Evolutionary conservation across 2,113 vertebrate species (phyloP), one percentile per base, ranked within the genome.

Genomic region (Oreamnos americanus): DNA sequence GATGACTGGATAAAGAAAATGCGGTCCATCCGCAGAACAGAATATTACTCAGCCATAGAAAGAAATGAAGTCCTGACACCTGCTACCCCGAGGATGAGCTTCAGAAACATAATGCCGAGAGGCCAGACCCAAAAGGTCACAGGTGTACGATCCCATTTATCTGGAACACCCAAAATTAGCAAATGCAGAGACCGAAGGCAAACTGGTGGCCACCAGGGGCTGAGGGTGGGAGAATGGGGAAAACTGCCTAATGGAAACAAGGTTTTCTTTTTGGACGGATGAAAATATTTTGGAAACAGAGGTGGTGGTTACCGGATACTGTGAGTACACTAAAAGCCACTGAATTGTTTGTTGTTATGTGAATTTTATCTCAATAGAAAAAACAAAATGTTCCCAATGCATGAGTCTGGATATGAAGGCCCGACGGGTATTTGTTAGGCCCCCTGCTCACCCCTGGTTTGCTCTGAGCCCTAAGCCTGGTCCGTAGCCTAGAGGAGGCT

Each of bases 381-480:
- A 53, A 79, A 25, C 57, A 83, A 47, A 95, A 10, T 11, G 2
- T 33, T 90, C 58, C 36, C 64, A 33, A 9, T 3, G 2, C 17
- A 9, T 1, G 6, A 87, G 36, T 6, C 3, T 28, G 45, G 89
- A 30, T 25, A 6, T 10, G 30, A 95, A 39, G 43, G 55, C 15
- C 81, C 47, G 2, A 3, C 0, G 0, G 57, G 53, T 47, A 36
- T 17, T 74, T 6, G 1, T 26, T 3, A 26, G 36, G 19, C 6
- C 16, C 26, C 43, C 3, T 11, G 13, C 13, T 95, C 84, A 67
- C 14, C 16, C 9, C 55, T 19, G 10, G 33, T n/a, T 11, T 23
- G 12, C 49, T 57, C 25, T 43, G 30, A 92, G 64, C 64, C 16
- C 36, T 6, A 36, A 90, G 26, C 33, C n/a, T 39, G 43, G 71